Conservation (phyloP, 2,797 vertebrate species). For the Dallia pectoralis region DNA sequence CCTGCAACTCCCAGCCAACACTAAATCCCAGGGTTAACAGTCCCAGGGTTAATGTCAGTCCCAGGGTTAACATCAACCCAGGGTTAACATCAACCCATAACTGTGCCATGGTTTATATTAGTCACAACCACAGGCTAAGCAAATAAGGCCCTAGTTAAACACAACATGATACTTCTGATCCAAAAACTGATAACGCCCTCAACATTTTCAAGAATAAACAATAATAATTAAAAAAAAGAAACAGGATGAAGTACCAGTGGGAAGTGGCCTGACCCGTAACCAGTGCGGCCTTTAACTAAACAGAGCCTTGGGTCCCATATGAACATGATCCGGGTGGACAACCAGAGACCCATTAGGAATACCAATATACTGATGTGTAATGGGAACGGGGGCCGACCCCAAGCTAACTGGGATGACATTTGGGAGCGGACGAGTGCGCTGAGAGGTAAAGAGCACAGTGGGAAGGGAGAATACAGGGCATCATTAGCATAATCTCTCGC, state of each 20-base stretch:
- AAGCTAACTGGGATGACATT: constrained; percentile 57
- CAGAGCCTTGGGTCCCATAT: constrained; percentile 7
- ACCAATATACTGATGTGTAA: constrained; percentile 33
- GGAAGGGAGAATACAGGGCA: neutral
- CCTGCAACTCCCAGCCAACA: neutral
- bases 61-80: neutral
- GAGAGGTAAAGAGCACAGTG: constrained; percentile 34
- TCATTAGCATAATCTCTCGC: constrained; percentile 24
- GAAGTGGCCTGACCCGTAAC: neutral
- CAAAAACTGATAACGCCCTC: neutral
- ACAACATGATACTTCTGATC: neutral
- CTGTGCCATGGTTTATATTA: neutral
- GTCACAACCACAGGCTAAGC: neutral
- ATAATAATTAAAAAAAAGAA: too few relatives aligned
- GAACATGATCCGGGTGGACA: constrained; percentile 27
- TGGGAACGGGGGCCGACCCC: constrained; percentile 32
- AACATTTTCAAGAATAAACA: neutral
- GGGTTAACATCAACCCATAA: neutral
- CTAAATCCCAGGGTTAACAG: neutral
- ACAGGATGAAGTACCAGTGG: neutral
- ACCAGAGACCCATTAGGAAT: constrained; percentile 35
- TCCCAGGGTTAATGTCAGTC: neutral
- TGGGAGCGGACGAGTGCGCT: constrained; percentile 20
- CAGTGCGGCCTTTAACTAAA: neutral
- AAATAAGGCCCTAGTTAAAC: neutral